phyloP scores from a whole-genome alignment of 2,888 invertebrate species.

The Cephus spinipes region DNA sequence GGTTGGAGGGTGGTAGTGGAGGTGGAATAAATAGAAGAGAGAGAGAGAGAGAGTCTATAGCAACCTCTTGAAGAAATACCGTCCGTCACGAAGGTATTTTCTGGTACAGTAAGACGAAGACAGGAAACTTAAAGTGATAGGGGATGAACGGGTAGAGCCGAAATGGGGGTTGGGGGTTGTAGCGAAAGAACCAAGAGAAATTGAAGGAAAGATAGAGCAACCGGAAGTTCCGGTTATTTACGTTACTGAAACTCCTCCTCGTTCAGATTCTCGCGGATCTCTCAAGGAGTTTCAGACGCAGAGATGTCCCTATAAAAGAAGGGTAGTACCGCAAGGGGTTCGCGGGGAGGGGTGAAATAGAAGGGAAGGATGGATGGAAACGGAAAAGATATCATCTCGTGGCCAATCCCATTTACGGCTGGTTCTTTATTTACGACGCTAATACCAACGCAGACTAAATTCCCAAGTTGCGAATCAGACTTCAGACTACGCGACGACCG shows the following conservation, averaged over 20 bases:
- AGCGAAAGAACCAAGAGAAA: background rate
- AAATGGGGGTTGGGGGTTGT: background rate
- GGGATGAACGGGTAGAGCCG: background rate
- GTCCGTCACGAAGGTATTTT: background rate
- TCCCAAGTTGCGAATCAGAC: background rate
- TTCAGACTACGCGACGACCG: background rate
- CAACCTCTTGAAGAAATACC: background rate
- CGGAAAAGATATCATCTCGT: background rate
- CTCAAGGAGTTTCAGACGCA: background rate
- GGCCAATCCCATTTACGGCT: background rate
- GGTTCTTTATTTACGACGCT: background rate
- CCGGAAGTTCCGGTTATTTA: background rate
- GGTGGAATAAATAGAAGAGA: background rate
- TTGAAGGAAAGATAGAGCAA: constrained; percentile 1
- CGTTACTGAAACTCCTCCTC: background rate
- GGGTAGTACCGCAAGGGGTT: background rate
- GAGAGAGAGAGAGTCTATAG: background rate
- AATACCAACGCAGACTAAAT: background rate
- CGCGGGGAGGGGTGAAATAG: background rate
- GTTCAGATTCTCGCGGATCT: background rate
- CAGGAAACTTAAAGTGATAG: background rate
- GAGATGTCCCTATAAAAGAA: background rate
- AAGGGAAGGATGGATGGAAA: background rate
- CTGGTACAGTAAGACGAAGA: background rate
- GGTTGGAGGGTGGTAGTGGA: background rate